These are phyloP conservation scores for Capromys pilorides DNA, from an alignment of 2,797 vertebrate genomes.

Conservation along the genomic window DNA sequence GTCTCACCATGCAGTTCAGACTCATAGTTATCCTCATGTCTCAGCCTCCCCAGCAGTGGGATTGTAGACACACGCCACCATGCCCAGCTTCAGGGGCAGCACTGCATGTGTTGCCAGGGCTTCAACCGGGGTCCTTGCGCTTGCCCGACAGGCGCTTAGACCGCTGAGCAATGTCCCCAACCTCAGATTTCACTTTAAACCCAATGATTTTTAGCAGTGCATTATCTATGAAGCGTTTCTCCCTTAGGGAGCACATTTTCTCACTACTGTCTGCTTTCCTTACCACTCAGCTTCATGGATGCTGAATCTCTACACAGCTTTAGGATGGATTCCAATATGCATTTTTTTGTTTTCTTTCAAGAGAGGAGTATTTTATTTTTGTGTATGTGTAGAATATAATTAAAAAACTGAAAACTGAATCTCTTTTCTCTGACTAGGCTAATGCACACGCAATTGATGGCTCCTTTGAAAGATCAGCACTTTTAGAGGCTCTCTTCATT, in stretches of 20 bases:
- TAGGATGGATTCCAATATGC: neutral
- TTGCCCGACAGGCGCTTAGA: no score
- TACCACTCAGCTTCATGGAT: neutral
- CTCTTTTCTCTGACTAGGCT: neutral
- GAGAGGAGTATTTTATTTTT: neutral
- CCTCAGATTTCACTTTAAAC: slow-evolving; percentile 53
- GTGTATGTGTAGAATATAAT: neutral
- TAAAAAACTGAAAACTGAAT: neutral
- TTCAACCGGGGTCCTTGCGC: no score
- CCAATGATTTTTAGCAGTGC: neutral
- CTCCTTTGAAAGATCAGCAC: neutral
- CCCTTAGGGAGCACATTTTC: neutral
- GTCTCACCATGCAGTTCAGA: no score
- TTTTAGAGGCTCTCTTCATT: neutral
- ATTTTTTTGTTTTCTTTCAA: slow-evolving; percentile 20
- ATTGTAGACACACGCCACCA: no score
- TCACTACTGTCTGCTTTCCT: neutral
- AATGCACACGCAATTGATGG: neutral
- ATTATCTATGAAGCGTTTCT: neutral
- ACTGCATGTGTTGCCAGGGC: no score
- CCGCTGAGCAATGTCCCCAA: no score
- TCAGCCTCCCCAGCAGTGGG: no score
- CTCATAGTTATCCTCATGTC: no score
- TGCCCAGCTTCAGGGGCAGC: no score
- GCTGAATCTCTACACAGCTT: neutral